Base-by-base conservation (phyloP, 53 echinoderm and acorn worm species). In the Paracentrotus lividus region DNA sequence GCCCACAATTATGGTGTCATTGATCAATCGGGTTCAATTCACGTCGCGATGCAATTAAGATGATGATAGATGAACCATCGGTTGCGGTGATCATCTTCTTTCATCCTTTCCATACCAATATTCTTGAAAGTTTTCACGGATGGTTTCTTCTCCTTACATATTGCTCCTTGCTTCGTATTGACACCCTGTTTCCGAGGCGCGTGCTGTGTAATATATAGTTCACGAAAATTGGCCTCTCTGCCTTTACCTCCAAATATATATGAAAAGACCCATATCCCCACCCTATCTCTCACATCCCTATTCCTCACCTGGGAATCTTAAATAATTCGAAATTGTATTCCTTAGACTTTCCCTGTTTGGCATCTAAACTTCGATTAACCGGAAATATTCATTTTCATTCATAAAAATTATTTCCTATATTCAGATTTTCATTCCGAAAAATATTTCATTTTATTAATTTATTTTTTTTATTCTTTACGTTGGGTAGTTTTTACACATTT, bases 121-220 rank as follows among this genome's bases (percentile, higher is more conserved):
- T 81, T 47, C 47, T 81, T 45, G 81, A 23, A n/a, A 47, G 47
- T 47, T 45, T 81, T 81, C 81, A 81, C 81, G 81, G 81, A n/a
- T 81, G 44, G 26, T 2, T 81, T 81, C 81, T 81, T 81, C n/a
- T 81, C 3, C 45, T 81, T 45, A 81, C 81, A 81, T 81, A 81
- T 81, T 81, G 81, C 32, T 47, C 47, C 47, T 47, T 47, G 81
- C 13, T 13, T 20, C 81, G 6, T 1, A 7, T 26, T 81, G 81
- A 81, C 81, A 81, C 81, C 47, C 47, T 33, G 38, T 81, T 81
- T 81, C 81, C 81, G 81, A 23, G 47, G 21, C 26, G n/a, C 81
- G 81, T 81, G 47, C 13, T n/a, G n/a, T n/a, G n/a, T n/a, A n/a
- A 47, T 81, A 81, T 81, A 81, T 81, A 81, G 81, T 24, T 81